A percentile compares a stretch with the other conserved stretches of the same genome.
Conservation (phyloP, 92 coral and sea anemone species). For the Zoanthus solanderi region DNA sequence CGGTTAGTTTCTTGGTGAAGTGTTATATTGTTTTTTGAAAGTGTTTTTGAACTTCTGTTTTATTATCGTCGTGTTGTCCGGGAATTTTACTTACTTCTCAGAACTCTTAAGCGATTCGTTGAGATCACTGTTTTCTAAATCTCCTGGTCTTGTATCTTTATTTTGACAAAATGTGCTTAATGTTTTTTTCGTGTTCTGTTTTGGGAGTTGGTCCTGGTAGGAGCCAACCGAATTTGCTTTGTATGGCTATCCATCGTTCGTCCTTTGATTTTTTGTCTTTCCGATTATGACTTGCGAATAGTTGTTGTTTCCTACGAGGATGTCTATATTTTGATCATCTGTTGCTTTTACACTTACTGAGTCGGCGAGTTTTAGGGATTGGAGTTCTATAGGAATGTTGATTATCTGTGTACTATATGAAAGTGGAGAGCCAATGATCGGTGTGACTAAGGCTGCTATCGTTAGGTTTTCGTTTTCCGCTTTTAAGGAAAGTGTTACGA, state of each 20-base stretch:
- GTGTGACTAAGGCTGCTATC: conserved; percentile 49
- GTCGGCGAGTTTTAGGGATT: conserved; percentile 16
- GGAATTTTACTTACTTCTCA: conserved; percentile 54
- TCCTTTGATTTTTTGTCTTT: conserved; percentile 23
- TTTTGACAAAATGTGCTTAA: conserved; percentile 3
- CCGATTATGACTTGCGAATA: neutral
- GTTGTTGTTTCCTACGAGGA: conserved; percentile 33
- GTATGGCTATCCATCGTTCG: conserved; percentile 14
- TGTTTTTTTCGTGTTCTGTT: neutral
- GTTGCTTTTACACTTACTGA: neutral
- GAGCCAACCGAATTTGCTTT: neutral
- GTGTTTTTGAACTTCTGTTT: conserved; percentile 38
- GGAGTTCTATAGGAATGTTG: conserved; percentile 14
- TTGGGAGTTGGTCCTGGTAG: neutral
- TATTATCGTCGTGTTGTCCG: neutral
- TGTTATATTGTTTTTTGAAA: conserved; percentile 41
- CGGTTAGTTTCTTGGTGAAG: conserved; percentile 25
- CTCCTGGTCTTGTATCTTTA: neutral
- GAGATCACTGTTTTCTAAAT: conserved; percentile 12
- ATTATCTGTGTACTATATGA: conserved; percentile 9
- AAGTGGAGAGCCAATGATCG: conserved; percentile 51
- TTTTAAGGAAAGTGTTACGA: conserved; percentile 11
- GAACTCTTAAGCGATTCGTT: conserved; percentile 42
- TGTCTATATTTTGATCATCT: conserved; percentile 26
- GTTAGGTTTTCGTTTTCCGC: conserved; percentile 37